phyloP scores from a whole-genome alignment of 2,888 invertebrate genomes.

The Xestobium rufovillosum region DNA sequence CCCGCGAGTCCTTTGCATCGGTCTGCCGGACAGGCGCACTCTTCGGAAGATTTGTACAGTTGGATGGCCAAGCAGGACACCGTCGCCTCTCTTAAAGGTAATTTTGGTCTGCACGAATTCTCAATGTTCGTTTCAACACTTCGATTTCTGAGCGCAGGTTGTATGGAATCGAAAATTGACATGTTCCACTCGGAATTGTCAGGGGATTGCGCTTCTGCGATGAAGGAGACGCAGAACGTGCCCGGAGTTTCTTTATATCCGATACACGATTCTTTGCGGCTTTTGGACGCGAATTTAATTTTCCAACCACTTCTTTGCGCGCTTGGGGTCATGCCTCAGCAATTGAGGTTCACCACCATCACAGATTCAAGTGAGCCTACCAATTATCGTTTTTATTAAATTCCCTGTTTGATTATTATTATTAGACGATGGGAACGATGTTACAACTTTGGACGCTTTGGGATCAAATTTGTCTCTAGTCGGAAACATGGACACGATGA shows the following conservation, averaged over 20 bases:
- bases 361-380: conserved; percentile 35
- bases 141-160: conserved; percentile 25
- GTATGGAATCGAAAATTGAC: conserved; percentile 39
- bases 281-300: conserved; percentile 88
- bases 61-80: conserved; percentile 88
- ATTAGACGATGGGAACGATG: conserved; percentile 49
- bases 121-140: not conserved
- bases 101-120: not conserved
- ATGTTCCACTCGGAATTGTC: conserved; percentile 39
- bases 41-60: conserved; percentile 76
- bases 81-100: conserved; percentile 29
- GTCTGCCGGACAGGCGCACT: conserved; percentile 33
- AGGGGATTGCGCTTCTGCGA: no score
- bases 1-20: conserved; percentile 40
- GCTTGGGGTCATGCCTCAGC: conserved; percentile 85
- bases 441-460: conserved; percentile 73
- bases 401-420: conserved; percentile 20
- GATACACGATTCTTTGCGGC: conserved; percentile 72
- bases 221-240: conserved; percentile 45
- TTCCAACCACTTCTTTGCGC: conserved; percentile 87
- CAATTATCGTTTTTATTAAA: conserved; percentile 2
- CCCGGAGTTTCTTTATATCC: conserved; percentile 58
- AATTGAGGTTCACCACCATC: conserved; percentile 52
- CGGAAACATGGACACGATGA: conserved; percentile 78
- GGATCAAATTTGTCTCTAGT: conserved; percentile 80